Conservation (phyloP, 2,797 vertebrate species). For the Girardinus metallicus region DNA sequence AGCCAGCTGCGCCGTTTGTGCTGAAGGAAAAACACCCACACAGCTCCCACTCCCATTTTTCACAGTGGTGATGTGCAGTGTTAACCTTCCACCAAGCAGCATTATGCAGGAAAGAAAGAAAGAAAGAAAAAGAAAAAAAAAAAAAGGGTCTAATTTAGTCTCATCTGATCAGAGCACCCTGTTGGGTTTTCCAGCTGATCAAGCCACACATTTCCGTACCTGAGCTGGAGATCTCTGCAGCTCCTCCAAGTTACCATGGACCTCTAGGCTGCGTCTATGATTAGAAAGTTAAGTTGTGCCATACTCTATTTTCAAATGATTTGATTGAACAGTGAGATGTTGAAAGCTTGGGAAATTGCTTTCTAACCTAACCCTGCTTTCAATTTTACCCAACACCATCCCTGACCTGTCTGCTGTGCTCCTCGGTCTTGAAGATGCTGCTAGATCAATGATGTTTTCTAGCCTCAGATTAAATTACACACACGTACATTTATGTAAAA, state of each 20-base stretch:
- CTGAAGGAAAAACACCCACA: neutral
- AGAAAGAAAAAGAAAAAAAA: too few relatives aligned
- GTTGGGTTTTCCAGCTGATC: neutral
- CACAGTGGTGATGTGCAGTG: neutral
- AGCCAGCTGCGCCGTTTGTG: neutral
- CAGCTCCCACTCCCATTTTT: neutral
- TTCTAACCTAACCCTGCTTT: neutral
- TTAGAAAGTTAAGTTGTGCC: slow-evolving; percentile 3
- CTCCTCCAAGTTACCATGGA: slow-evolving; percentile 4
- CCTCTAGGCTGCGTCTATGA: neutral
- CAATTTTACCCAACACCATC: neutral
- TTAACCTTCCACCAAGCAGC: neutral
- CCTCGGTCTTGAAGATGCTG: neutral
- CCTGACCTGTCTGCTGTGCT: neutral
- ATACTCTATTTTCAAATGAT: neutral
- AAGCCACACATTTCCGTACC: neutral
- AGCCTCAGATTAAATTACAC: neutral
- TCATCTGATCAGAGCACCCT: neutral
- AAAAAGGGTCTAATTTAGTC: neutral
- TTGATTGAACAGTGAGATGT: neutral
- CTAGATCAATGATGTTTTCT: neutral
- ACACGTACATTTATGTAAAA: neutral
- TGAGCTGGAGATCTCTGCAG: slow-evolving; percentile 1
- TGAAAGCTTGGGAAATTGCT: neutral
- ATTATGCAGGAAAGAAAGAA: neutral